phyloP scores from a whole-genome alignment of 1,140 invertebrate genomes.

The Propsilocerus akamusi region DNA sequence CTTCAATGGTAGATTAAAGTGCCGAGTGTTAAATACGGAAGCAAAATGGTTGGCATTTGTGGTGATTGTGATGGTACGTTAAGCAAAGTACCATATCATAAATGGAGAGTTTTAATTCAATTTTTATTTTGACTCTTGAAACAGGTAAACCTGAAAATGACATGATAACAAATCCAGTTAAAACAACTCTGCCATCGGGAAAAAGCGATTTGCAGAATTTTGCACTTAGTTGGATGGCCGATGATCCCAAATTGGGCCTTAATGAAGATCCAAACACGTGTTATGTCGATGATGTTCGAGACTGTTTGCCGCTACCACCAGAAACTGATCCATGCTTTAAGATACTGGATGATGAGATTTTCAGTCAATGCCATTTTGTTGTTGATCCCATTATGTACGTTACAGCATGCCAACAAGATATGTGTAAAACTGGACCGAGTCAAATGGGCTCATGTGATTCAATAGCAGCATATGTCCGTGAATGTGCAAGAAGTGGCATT shows the following conservation, averaged over 20 bases:
- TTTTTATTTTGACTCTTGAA: too few species aligned
- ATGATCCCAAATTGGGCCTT: constrained; percentile 22
- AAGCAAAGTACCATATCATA: too few species aligned
- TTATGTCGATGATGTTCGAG: constrained; percentile 21
- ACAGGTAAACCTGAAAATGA: constrained; percentile 41
- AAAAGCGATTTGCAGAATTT: constrained; percentile 26
- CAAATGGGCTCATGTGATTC: constrained; percentile 38
- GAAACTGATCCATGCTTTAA: constrained; percentile 42
- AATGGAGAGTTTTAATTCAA: too few species aligned
- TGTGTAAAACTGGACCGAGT: constrained; percentile 31
- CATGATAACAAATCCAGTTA: constrained; percentile 30
- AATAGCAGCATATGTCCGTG: constrained; percentile 50
- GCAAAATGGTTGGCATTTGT: constrained; percentile 57
- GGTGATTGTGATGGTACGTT: constrained; percentile 60
- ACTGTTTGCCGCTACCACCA: constrained; percentile 30
- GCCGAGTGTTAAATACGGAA: constrained; percentile 51
- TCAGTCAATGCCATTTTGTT: constrained; percentile 51
- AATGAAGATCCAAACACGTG: constrained; percentile 14
- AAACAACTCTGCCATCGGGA: constrained; percentile 16
- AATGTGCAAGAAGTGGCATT: constrained; percentile 43
- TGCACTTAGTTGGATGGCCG: constrained; percentile 38
- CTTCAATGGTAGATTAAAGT: constrained; percentile 18
- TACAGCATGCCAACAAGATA: constrained; percentile 43
- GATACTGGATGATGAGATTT: constrained; percentile 37
- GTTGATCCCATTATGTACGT: constrained; percentile 47